Conservation (phyloP, 2,113 vertebrate species). For the Phaethon lepturus region DNA sequence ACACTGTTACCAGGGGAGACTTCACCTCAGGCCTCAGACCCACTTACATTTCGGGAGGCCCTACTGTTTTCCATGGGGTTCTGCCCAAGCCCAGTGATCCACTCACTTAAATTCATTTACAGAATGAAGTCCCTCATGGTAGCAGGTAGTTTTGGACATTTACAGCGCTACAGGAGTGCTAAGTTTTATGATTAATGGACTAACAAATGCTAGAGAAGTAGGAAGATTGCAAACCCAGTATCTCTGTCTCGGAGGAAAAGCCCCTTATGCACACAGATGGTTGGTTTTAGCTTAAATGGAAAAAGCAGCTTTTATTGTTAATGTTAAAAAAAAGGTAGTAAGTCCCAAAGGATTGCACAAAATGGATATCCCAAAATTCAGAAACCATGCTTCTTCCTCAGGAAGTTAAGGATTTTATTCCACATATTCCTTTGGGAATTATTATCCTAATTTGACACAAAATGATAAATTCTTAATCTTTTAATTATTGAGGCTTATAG, state of each 20-base stretch:
- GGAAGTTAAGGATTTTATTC: slow-evolving; percentile 6
- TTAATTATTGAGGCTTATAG: not conserved
- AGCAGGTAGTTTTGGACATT: not conserved
- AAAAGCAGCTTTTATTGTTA: slow-evolving; percentile 22
- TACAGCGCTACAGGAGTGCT: not conserved
- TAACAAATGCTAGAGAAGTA: not conserved
- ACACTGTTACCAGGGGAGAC: not conserved
- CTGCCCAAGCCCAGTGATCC: not conserved
- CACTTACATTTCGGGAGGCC: not conserved
- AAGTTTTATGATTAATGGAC: not conserved
- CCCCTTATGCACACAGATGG: not conserved
- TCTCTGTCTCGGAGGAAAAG: not conserved
- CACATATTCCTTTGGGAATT: not conserved
- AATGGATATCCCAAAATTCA: slow-evolving; percentile 3
- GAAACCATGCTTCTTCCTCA: not conserved
- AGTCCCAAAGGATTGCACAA: not conserved
- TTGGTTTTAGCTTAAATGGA: not conserved
- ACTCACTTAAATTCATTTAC: not conserved
- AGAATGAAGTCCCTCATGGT: not conserved
- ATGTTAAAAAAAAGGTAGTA: not conserved
- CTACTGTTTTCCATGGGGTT: not conserved
- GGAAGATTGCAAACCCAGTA: not conserved
- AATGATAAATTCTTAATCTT: not conserved
- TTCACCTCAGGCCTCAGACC: not conserved
- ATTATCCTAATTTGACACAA: not conserved